A percentile compares a stretch with the other conserved stretches of the same genome.
Evolutionary conservation across 2,888 invertebrate species (phyloP).

Genomic region (Agelastica alni): DNA sequence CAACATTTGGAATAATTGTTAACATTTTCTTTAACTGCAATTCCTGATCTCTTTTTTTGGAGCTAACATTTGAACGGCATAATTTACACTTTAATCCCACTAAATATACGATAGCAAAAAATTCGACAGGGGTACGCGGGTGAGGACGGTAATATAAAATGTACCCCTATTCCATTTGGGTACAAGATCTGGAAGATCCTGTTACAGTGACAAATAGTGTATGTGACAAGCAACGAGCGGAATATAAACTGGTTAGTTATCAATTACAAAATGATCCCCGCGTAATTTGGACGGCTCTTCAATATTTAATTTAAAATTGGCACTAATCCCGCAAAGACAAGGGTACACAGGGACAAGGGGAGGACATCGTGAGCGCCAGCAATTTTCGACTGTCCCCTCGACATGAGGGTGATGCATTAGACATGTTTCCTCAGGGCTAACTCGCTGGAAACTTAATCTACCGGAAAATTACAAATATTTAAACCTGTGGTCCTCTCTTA

Average conservation of each 20-base stretch:
- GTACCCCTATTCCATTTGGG: conserved; percentile 7
- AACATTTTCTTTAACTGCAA: too few species aligned
- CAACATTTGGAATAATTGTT: too few species aligned
- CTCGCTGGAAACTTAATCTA: conserved; percentile 43
- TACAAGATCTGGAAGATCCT: conserved; percentile 2
- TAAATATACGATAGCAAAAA: too few species aligned
- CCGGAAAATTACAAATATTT: conserved; percentile 45
- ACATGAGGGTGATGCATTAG: conserved; percentile 44
- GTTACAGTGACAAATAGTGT: conserved; percentile 25
- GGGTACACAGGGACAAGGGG: conserved; percentile 31
- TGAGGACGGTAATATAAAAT: conserved; percentile 11
- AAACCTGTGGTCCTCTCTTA: conserved; percentile 29
- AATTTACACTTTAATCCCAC: too few species aligned
- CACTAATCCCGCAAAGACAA: conserved; percentile 50
- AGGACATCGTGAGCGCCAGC: conserved; percentile 36
- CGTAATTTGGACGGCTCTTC: conserved; percentile 49
- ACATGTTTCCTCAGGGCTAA: conserved; percentile 39
- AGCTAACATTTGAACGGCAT: too few species aligned
- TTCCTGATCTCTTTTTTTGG: too few species aligned
- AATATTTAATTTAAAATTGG: conserved; percentile 53
- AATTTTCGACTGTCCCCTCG: conserved; percentile 52
- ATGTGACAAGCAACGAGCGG: conserved; percentile 28
- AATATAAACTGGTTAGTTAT: conserved; percentile 30
- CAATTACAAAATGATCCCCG: conserved; percentile 49
- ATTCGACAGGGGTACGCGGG: too few species aligned